phyloP scores from a whole-genome alignment of 2,888 invertebrate species.

The Rhamnusium bicolor region DNA sequence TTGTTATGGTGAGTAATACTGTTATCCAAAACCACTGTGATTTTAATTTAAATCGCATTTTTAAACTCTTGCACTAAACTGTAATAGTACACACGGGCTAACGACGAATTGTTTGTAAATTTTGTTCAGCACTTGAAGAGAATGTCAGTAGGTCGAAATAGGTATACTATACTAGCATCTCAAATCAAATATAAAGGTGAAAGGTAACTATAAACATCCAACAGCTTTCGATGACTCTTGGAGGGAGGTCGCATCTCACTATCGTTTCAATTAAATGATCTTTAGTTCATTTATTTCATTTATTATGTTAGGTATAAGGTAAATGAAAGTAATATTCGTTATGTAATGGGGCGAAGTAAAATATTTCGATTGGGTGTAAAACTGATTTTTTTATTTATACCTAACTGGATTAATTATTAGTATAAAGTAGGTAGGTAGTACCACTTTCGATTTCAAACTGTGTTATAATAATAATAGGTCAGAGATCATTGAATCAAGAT shows the following conservation, averaged over 20 bases:
- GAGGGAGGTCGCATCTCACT: not conserved
- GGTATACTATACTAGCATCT: conserved; percentile 36
- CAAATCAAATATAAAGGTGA: conserved; percentile 56
- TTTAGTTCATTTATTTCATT: not conserved
- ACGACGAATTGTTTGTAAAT: not conserved
- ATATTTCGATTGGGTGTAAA: not conserved
- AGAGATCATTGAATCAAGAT: not conserved
- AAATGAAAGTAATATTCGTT: conserved; percentile 9
- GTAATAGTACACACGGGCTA: not conserved
- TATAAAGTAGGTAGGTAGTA: not conserved
- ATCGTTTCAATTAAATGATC: not conserved
- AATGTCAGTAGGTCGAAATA: conserved; percentile 54
- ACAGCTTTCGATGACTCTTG: conserved; percentile 23
- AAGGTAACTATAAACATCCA: conserved; percentile 52
- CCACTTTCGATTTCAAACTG: not conserved
- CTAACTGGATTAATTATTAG: not conserved
- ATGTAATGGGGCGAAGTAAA: not conserved
- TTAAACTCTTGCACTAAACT: not conserved
- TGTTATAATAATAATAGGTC: not conserved
- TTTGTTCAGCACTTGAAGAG: conserved; percentile 21
- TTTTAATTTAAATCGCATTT: conserved; percentile 37
- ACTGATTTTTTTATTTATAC: not conserved
- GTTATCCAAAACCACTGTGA: conserved; percentile 51
- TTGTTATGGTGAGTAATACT: conserved; percentile 38
- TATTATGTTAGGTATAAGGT: not conserved